These are phyloP conservation scores for Venusia cambrica DNA, from an alignment of 2,888 invertebrate genomes.

Conservation along the genomic window DNA sequence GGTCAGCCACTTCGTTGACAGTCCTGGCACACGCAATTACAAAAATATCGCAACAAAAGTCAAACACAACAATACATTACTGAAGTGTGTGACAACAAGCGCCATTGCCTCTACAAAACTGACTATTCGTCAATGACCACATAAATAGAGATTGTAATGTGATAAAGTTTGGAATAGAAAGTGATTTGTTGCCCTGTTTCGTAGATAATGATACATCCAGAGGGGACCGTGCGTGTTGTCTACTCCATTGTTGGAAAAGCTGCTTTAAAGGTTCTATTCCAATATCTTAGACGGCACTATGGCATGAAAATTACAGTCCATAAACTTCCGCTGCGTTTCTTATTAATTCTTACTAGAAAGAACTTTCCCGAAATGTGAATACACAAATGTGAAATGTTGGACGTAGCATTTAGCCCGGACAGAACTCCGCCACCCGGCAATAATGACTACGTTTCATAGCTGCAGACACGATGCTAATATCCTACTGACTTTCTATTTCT, in stretches of 20 bases:
- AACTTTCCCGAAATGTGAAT: slow-evolving; percentile 76
- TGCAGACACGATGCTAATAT: slow-evolving; percentile 76
- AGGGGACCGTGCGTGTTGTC: slow-evolving; percentile 78
- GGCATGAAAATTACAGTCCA: slow-evolving; percentile 80
- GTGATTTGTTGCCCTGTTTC: slow-evolving; percentile 78
- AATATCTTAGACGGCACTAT: slow-evolving; percentile 81
- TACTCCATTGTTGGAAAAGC: slow-evolving; percentile 81
- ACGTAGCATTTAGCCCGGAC: slow-evolving; percentile 67
- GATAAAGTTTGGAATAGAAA: too few species aligned
- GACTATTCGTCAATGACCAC: slow-evolving; percentile 15
- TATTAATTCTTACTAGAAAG: slow-evolving; percentile 75
- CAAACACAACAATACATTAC: slow-evolving; percentile 27
- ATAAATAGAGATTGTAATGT: slow-evolving; percentile 26
- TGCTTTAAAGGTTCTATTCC: slow-evolving; percentile 79
- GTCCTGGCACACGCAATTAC: too few species aligned
- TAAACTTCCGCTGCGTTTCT: slow-evolving; percentile 79
- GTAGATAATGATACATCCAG: slow-evolving; percentile 76
- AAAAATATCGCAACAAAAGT: too few species aligned
- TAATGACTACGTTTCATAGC: slow-evolving; percentile 69
- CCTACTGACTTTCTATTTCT: slow-evolving; percentile 72
- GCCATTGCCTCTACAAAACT: slow-evolving; percentile 9
- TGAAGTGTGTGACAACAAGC: slow-evolving; percentile 24
- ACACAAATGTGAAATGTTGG: slow-evolving; percentile 67
- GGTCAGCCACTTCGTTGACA: too few species aligned
- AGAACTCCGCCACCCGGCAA: slow-evolving; percentile 59